A percentile compares a stretch with the other conserved stretches of the same genome.
These are phyloP conservation scores for Aradus depressus DNA, from an alignment of 2,888 invertebrate species.

Conservation along the genomic window DNA sequence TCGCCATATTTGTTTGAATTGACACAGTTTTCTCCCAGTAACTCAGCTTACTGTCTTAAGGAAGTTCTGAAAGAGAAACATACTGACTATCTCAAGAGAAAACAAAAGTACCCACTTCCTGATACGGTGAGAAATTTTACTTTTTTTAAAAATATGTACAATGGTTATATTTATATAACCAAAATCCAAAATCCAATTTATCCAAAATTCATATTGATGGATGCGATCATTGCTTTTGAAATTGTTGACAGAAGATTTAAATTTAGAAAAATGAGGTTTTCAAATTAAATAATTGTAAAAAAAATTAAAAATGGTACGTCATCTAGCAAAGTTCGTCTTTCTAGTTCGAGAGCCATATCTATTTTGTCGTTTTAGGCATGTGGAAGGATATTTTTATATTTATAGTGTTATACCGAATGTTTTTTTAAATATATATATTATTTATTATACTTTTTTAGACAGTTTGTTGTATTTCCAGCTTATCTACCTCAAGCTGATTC, in stretches of 20 bases:
- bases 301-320: too few species aligned
- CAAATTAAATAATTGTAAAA: too few species aligned
- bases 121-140: slow-evolving; percentile 44
- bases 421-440: slow-evolving; percentile 1
- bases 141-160: too few species aligned
- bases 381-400: background rate
- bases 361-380: slow-evolving; percentile 2
- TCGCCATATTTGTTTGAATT: slow-evolving; percentile 49
- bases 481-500: slow-evolving; percentile 69
- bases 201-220: too few species aligned
- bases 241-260: too few species aligned
- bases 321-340: too few species aligned
- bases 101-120: slow-evolving; percentile 50
- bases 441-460: background rate
- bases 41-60: slow-evolving; percentile 52
- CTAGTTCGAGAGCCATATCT: too few species aligned
- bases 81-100: slow-evolving; percentile 46
- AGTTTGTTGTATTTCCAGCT: slow-evolving; percentile 39
- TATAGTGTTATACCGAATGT: too few species aligned
- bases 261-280: too few species aligned
- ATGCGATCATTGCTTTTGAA: too few species aligned
- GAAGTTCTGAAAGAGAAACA: slow-evolving; percentile 64
- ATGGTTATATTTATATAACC: too few species aligned
- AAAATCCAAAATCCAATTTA: too few species aligned
- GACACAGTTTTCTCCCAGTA: slow-evolving; percentile 56